Conservation (phyloP, 2,113 vertebrate genomes). For the Falcunculus frontatus region DNA sequence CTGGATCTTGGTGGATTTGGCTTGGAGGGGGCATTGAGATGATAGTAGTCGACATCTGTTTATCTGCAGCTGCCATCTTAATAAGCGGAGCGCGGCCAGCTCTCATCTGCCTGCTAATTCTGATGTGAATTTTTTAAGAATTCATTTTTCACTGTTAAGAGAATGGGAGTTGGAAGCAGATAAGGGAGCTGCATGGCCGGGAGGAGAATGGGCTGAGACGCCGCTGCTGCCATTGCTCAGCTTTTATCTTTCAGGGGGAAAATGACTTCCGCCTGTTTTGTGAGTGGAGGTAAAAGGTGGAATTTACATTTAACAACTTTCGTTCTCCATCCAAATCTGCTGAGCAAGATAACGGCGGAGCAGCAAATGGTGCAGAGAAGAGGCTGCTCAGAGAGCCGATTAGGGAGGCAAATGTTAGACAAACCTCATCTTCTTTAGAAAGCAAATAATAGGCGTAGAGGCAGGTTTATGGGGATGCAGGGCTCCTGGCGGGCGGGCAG, state of each 20-base stretch:
- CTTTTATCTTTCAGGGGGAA: constrained; percentile 59
- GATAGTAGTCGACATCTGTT: constrained; percentile 44
- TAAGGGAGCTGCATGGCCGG: constrained; percentile 10
- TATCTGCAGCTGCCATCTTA: constrained; percentile 60
- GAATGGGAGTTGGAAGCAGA: constrained; percentile 44
- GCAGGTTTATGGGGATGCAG: not conserved
- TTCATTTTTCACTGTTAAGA: constrained; percentile 57
- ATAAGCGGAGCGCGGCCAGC: constrained; percentile 2
- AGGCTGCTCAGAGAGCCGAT: constrained; percentile 36
- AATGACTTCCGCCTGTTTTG: constrained; percentile 38
- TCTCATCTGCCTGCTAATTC: constrained; percentile 52
- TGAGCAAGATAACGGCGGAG: constrained; percentile 44
- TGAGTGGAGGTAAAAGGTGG: constrained; percentile 63
- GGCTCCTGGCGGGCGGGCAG: not conserved
- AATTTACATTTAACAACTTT: constrained; percentile 63
- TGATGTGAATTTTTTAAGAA: constrained; percentile 53
- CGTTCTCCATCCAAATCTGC: constrained; percentile 58
- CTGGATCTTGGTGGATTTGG: not conserved
- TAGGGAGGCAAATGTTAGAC: constrained; percentile 60
- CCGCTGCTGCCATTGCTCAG: constrained; percentile 34
- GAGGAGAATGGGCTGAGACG: constrained; percentile 32
- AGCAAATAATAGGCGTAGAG: not conserved
- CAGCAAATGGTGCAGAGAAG: constrained; percentile 59
- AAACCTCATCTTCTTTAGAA: constrained; percentile 57
- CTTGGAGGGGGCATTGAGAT: constrained; percentile 36